Evolutionary conservation across 2,888 invertebrate species (phyloP), one percentile per base, ranked within the genome.

Genomic region (Steinernema carpocapsae): DNA sequence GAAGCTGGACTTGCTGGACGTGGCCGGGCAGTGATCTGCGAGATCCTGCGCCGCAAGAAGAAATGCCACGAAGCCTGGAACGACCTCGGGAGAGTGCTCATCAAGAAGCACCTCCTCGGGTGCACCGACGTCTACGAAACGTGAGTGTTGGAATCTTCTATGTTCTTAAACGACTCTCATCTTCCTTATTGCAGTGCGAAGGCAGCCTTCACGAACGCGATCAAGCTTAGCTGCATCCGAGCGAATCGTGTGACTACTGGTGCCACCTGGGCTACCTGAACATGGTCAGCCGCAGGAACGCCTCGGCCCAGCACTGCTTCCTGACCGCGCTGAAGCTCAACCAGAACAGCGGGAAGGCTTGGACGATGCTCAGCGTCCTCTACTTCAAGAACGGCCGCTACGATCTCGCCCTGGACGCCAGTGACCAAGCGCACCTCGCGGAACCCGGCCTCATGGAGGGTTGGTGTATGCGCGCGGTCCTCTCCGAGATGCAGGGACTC

Each of bases 271-370:
- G 78, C n/a, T 52, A 52, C 24, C 24, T 52, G 52, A 52, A 52
- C 52, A 43, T 71, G 22, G 45, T 76, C 19, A 45, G 64, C 37
- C 17, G 70, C 17, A 29, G 29, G 56, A n/a, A 76, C 10, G 59
- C 29, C 10, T 32, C 51, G n/a, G 78, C 78, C 10, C 74, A 74
- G 26, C 78, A 78, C 46, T 78, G 75, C 42, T 76, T 78, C 26
- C 76, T 78, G n/a, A 73, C 78, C 12, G 75, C 78, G 42, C 52
- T 78, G n/a, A 76, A 78, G 37, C 43, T 78, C 72, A 76, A 78
- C 48, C 24, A 70, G 37, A 76, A 72, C 22, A 79, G 72, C 51
- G 78, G 70, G 42, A 71, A 22, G 26, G 78, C 74, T 2, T 78
- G 78, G 78, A 45, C 74, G 37, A 45, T 74, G 42, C 71, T 78